Evolutionary conservation across 2,113 vertebrate species (phyloP), one percentile per base, ranked within the genome.

Genomic region (Psophia crepitans): DNA sequence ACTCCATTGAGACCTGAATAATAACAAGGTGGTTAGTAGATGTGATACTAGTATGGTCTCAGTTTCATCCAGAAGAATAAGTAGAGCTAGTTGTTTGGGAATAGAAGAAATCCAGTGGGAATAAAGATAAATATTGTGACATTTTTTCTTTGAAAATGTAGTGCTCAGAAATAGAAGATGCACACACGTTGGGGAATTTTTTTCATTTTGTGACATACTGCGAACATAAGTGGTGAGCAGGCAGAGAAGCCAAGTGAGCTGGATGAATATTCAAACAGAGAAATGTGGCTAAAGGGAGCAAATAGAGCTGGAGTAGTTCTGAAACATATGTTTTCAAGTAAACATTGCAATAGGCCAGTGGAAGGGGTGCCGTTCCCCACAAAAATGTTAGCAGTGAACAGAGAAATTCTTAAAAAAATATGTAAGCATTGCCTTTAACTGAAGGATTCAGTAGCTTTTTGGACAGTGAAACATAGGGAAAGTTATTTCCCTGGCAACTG

Each of bases 221-320:
- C 82, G 78, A 89, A 64, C 41, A 13, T 17, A 87, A 93, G 44
- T 33, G 9, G 19, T 51, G n/a, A 91, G 54, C 58, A 89, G 73
- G 64, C 84, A 95, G 76, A 44, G 91, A 93, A 84, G 64, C 64
- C 77, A 94, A 91, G 46, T 49, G 56, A 78, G 37, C 58, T 81
- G 80, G 49, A 54, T 89, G 32, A 89, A 49, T 54, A 87, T n/a
- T 37, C 73, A 65, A 63, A 60, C 32, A 63, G 73, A 87, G 44
- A 78, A 89, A 66, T 61, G 23, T 82, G 43, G 28, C 77, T 63
- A 21, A 81, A 87, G 30, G 30, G 24, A 93, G 54, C 21, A 74
- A 76, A 53, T 9, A 86, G 66, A 82, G 33, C 51, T 91, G 60
- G 51, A 87, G 68, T 27, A 39, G 56, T 74, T 30, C 41, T 17